Evolutionary conservation across 2,888 invertebrate species (phyloP), one percentile per base, ranked within the genome.

Genomic region (Meloe dianella): DNA sequence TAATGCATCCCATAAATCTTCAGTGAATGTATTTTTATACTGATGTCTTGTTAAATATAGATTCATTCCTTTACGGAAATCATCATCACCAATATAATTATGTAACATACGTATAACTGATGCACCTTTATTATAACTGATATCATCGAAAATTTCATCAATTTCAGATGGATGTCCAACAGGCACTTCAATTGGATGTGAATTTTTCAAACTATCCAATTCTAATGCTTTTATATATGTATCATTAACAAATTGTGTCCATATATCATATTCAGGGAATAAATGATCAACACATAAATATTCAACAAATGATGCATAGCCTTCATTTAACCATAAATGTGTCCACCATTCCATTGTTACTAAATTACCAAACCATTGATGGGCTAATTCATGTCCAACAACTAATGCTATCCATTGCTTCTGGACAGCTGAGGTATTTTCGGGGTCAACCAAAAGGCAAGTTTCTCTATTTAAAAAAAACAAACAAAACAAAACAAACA

Each of bases 261-360:
- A 97, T 79, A 97, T 96, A 80, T 98, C 94, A 85, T 94, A 97
- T 79, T 98, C 95, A 0, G 97, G 97, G 82, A 96, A 97, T 63
- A 96, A 85, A 81, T 93, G 91, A 80, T 95, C 93, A 0, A 97
- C 95, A 85, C 97, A 97, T 6, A 97, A 87, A 79, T 94, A 97
- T 83, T 98, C 97, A 57, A 97, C 95, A 87, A 97, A 98, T 0
- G 95, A 93, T 0, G 98, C 98, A 64, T 81, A 81, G 24, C 81
- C 97, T 83, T 98, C 97, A 83, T 98, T 98, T 38, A 98, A 85
- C 97, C 97, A 98, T 35, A 95, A 85, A 85, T 97, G 94, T 1
- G 96, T 96, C 97, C 97, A 97, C 96, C 96, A 97, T 83, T 96
- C 95, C 97, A 98, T 97, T 27, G 98, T 98, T 1, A 97, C 97